Percentiles rank a stretch among this genome's conserved stretches.
Evolutionary conservation across 2,888 invertebrate species (phyloP).

Genomic region (Aspidapion aeneum): DNA sequence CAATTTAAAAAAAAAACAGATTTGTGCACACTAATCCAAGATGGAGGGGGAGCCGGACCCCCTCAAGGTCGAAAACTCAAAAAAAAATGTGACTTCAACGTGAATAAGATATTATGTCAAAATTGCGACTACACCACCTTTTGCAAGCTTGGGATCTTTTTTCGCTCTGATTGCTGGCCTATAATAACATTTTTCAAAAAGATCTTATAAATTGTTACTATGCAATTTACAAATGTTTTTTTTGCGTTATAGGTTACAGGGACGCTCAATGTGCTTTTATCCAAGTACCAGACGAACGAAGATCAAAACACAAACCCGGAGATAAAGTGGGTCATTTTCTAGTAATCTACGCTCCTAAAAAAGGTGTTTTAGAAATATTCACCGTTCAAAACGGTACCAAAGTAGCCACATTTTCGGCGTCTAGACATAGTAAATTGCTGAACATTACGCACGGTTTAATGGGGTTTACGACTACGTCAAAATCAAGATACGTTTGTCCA

Average conservation of each 20-base stretch:
- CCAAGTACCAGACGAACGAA: slow-evolving; percentile 67
- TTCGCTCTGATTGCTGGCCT: too few relatives aligned
- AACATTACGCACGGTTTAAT: slow-evolving; percentile 80
- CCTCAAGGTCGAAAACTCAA: too few relatives aligned
- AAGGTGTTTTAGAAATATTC: slow-evolving; percentile 93
- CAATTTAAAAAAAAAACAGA: too few relatives aligned
- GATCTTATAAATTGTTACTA: too few relatives aligned
- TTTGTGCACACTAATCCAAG: too few relatives aligned
- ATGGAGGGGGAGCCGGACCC: too few relatives aligned
- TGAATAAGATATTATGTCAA: too few relatives aligned
- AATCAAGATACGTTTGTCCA: slow-evolving; percentile 55
- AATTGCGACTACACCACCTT: too few relatives aligned
- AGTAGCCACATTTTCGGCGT: slow-evolving; percentile 87
- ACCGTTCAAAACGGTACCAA: slow-evolving; percentile 85
- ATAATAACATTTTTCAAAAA: too few relatives aligned
- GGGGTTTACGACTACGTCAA: slow-evolving; percentile 60
- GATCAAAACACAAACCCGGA: slow-evolving; percentile 37
- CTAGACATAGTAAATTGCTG: slow-evolving; percentile 76
- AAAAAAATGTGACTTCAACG: too few relatives aligned
- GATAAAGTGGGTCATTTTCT: slow-evolving; percentile 71
- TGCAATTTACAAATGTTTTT: not conserved
- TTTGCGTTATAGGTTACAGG: slow-evolving; percentile 60
- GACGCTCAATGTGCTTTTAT: slow-evolving; percentile 95
- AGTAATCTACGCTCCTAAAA: slow-evolving; percentile 88
- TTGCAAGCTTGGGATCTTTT: too few relatives aligned